Percentiles rank a stretch among this genome's conserved stretches.
phyloP scores from a whole-genome alignment of 2,113 vertebrate genomes.

The Channa argus region DNA sequence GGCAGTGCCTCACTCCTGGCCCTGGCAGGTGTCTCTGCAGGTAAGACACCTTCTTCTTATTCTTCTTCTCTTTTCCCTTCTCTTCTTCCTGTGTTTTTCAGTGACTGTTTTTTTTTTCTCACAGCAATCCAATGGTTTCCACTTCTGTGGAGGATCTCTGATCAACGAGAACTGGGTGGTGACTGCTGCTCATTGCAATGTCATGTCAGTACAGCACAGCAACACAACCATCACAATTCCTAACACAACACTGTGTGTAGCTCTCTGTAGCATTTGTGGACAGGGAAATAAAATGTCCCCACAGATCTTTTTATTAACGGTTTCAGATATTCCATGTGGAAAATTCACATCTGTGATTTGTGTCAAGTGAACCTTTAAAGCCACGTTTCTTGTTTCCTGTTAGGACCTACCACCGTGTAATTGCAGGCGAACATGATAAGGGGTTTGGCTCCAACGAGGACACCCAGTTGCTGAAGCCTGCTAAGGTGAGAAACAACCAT shows the following conservation, averaged over 20 bases:
- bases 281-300: too few relatives aligned
- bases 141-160: constrained; percentile 89
- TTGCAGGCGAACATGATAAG: constrained; percentile 90
- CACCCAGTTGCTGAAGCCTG: constrained; percentile 80
- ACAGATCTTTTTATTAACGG: too few relatives aligned
- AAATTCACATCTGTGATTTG: too few relatives aligned
- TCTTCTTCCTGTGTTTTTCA: neutral
- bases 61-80: neutral
- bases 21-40: constrained; percentile 85
- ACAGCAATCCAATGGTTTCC: constrained; percentile 86
- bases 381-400: neutral
- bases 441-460: constrained; percentile 64
- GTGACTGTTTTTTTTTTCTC: neutral
- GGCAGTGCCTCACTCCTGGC: constrained; percentile 81
- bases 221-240: neutral
- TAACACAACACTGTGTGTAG: too few relatives aligned
- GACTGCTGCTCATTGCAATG: constrained; percentile 86
- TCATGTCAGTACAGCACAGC: constrained; percentile 71
- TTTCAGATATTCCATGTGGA: too few relatives aligned
- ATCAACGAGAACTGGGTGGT: constrained; percentile 86
- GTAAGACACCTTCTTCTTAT: constrained; percentile 31
- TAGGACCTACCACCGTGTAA: constrained; percentile 85
- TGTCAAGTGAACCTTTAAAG: too few relatives aligned
- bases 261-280: too few relatives aligned
- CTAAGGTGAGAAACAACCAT: constrained; percentile 71